Evolutionary conservation across 2,888 invertebrate species (phyloP), one percentile per base, ranked within the genome.

Genomic region (Hydroisotoma schaefferi): DNA sequence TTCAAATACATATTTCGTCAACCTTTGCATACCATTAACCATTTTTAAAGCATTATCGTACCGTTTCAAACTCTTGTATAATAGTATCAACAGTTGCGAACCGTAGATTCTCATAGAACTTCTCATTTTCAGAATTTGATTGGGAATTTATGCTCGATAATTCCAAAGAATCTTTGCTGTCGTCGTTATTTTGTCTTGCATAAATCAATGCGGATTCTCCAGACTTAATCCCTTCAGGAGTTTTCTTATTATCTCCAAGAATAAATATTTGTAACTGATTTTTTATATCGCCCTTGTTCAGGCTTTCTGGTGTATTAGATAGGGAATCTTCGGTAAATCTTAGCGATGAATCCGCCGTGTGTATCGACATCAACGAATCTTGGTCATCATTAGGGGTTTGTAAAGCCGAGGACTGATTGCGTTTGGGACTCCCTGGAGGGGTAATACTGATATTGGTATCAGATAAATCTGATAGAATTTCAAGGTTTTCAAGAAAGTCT

Each of bases 11-110:
- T 18, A 10, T 40, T 40, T 18, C 27, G 26, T 23, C 6, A 18
- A 53, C 18, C 5, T 10, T 2, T 18, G n/a, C 25, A 20, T 23
- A n/a, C 8, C 23, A 53, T 18, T 53, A 3, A 23, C 8, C 28
- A 37, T 29, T 51, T 37, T 37, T 2, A 29, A 15, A 4, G 38
- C 15, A 40, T 40, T 40, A 40, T 4, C 5, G 37, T 68, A 70
- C 68, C 38, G 64, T 68, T 67, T 68, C 67, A 38, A 65, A 58
- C 33, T 67, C 67, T 55, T 67, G 67, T 12, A 69, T 61, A 6
- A 69, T 26, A 2, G 64, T 69, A 29, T 58, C 48, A 4, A 67
- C 60, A 15, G 66, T 68, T 2, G 69, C 71, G 56, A 61, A 71
- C 20, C 68, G 62, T 22, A 71, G 26, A 29, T 67, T 65, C 54